Base-by-base conservation (phyloP, 2,888 invertebrate genomes). In the Stratiomys singularior region DNA sequence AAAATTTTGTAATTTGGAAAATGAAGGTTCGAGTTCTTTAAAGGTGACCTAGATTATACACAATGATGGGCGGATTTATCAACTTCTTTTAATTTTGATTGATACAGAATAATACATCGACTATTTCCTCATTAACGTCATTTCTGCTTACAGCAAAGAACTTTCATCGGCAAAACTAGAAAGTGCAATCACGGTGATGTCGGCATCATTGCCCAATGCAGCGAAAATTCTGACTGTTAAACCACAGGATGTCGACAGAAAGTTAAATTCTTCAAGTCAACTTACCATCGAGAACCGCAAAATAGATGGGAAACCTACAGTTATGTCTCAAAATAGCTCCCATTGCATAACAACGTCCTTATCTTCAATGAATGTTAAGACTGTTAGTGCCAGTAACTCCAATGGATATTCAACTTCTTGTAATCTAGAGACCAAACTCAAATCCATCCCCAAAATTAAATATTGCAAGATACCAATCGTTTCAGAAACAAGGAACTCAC, bases 161-260 rank as follows among this genome's bases (percentile, higher is more conserved):
- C 37, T 89, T 88, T 60, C 25, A 28, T 47, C 76, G 76, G 21
- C 66, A 7, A 79, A 79, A 52, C 44, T 79, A 44, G 79, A 80
- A 13, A 66, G 63, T 52, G 27, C 79, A 60, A 72, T 80, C 30
- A 77, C 63, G 0, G 76, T 80, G 21, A 66, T 71, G 30, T 52
- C 80, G 23, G 30, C 76, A 21, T 11, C 67, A 21, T 72, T 72
- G 56, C 46, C 47, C 11, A 77, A 25, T 69, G 69, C 37, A 3
- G 66, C 27, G 11, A 77, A 77, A 27, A 28, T 44, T 44, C 15
- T 11, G n/a, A 28, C 18, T 56, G 15, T 18, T 1, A 69, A 71
- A 13, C 46, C 63, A 21, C 46, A 44, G 46, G 60, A 72, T 13
- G 1, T 37, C 13, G 76, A 77, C 28, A 77, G 63, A 56, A 63